phyloP scores from a whole-genome alignment of 2,888 invertebrate genomes.

The Helobdella robusta region DNA sequence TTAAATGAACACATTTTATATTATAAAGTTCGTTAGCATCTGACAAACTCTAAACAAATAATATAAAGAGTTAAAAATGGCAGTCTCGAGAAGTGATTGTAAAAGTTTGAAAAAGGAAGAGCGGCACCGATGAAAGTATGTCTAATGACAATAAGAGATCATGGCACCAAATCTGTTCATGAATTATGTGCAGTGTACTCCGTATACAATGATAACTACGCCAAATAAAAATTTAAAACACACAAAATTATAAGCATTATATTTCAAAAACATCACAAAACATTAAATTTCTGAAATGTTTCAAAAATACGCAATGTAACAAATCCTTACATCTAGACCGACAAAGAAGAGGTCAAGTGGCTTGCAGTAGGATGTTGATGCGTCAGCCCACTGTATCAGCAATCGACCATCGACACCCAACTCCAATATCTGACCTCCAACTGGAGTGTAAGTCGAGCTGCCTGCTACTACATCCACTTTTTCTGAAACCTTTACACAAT shows the following conservation, averaged over 20 bases:
- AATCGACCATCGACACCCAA: constrained; percentile 71
- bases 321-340: constrained; percentile 45
- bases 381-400: constrained; percentile 85
- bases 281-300: too few relatives aligned
- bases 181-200: not conserved
- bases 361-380: constrained; percentile 75
- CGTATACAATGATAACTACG: not conserved
- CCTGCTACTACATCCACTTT: too few relatives aligned
- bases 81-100: too few relatives aligned
- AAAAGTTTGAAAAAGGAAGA: too few relatives aligned
- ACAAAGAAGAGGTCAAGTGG: constrained; percentile 72
- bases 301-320: not conserved
- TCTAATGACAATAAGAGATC: too few relatives aligned
- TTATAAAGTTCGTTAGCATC: too few relatives aligned
- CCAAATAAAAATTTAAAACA: not conserved
- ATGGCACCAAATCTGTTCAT: too few relatives aligned
- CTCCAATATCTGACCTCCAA: constrained; percentile 76
- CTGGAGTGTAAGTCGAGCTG: too few relatives aligned
- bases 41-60: not conserved
- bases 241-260: not conserved
- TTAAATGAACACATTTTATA: too few relatives aligned
- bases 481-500: too few relatives aligned
- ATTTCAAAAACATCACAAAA: not conserved
- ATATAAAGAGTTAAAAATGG: too few relatives aligned
- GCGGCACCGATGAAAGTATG: too few relatives aligned